A percentile compares a stretch with the other conserved stretches of the same genome.
Conservation (phyloP, 2,113 vertebrate species). For the Peromyscus californicus region DNA sequence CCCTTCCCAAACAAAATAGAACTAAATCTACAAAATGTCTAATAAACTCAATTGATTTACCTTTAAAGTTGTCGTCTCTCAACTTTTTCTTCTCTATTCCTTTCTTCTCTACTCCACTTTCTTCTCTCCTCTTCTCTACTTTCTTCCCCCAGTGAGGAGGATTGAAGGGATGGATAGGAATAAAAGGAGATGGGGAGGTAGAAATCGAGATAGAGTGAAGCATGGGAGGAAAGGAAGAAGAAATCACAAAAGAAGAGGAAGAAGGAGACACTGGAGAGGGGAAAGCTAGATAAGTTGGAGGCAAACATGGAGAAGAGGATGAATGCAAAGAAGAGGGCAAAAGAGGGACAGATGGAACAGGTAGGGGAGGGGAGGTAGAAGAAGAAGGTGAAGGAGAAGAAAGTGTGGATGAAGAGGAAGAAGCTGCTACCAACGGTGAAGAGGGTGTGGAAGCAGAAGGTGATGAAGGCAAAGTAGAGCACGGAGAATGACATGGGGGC, state of each 20-base stretch:
- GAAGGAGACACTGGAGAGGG: conserved; percentile 62
- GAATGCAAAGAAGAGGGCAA: conserved; percentile 60
- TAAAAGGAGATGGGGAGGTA: conserved; percentile 64
- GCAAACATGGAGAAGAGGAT: conserved; percentile 65
- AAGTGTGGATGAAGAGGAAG: conserved; percentile 64
- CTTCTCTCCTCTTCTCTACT: conserved; percentile 85
- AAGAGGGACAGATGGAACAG: conserved; percentile 8
- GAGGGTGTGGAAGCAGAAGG: conserved; percentile 37
- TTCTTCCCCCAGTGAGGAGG: conserved; percentile 82
- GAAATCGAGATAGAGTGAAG: conserved; percentile 65
- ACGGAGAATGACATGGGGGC: conserved; percentile 48
- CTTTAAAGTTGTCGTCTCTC: conserved; percentile 81
- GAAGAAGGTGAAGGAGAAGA: conserved; percentile 30
- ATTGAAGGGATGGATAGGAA: conserved; percentile 69
- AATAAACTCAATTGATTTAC: conserved; percentile 81
- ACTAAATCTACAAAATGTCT: conserved; percentile 76
- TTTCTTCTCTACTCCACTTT: conserved; percentile 84
- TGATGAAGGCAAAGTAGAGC: conserved; percentile 61
- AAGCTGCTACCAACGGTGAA: background rate
- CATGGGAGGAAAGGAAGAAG: conserved; percentile 75
- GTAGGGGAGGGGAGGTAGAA: conserved; percentile 5
- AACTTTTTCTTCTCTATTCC: conserved; percentile 85
- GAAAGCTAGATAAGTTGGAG: conserved; percentile 67
- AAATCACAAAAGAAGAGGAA: conserved; percentile 70
- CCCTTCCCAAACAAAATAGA: conserved; percentile 69